Evolutionary conservation across 2,113 vertebrate species (phyloP), one percentile per base, ranked within the genome.

Genomic region (Ophthalmotilapia sp.): DNA sequence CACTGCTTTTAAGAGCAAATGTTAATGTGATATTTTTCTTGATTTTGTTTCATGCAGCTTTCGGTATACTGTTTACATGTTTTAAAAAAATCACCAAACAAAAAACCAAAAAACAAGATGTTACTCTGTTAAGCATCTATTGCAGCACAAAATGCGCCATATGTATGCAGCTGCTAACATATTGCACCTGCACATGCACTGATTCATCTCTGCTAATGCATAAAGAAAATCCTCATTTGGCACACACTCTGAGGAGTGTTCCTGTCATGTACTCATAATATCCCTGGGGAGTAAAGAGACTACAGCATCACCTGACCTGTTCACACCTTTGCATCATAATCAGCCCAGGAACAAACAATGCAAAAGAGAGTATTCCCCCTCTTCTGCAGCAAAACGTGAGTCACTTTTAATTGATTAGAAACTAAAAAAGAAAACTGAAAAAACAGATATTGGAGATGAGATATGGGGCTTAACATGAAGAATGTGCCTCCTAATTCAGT

Each of bases 231-330:
- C 83, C 75, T 90, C 79, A 38, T 81, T 83, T 84, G 79, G 79
- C 87, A 38, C 56, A 84, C 75, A 79, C 65, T 49, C 70, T 3
- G 9, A 83, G 86, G 90, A 93, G 38, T 85, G 42, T 83, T 91
- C 86, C 82, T 80, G 82, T 58, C 89, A 86, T 81, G 87, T 86
- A 88, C 91, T 88, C 87, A 88, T 31, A 91, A 83, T 73, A 47
- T 23, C 90, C 84, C 77, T 13, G 4, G 84, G 53, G 91, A 92
- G 53, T 23, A 5, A 80, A 88, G 54, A 90, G 86, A 77, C 42
- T 51, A 79, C 60, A 26, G 82, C 89, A 86, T 91, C 85, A 85
- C 45, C 49, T 88, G 85, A 87, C 81, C 81, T 21, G 54, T 15
- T 70, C 83, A 65, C 29, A 36, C 17, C 58, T 42, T 88, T 54